phyloP scores from a whole-genome alignment of 2,113 vertebrate species.

The Leptobrachium leishanense region DNA sequence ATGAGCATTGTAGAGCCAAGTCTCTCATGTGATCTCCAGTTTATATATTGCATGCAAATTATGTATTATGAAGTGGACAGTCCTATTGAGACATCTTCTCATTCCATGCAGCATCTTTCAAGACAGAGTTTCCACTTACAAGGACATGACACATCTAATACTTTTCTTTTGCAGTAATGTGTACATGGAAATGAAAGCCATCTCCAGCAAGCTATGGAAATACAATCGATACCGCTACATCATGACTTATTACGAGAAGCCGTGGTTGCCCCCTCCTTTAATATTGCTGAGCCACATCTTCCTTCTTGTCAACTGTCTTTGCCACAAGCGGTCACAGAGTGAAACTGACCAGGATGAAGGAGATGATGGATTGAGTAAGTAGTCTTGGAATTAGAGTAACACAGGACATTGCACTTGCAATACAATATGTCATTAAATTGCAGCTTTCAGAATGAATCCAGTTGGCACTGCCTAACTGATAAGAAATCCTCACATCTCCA shows the following conservation, averaged over 20 bases:
- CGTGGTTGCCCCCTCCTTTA: conserved; percentile 90
- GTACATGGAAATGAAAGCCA: conserved; percentile 86
- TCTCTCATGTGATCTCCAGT: too few relatives aligned
- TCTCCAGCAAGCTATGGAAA: conserved; percentile 90
- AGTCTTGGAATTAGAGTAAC: not conserved
- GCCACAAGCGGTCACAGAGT: conserved; percentile 58
- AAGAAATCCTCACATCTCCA: too few relatives aligned
- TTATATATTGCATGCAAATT: too few relatives aligned
- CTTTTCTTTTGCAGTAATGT: conserved; percentile 75
- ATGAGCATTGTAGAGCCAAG: too few relatives aligned
- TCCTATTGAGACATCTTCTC: too few relatives aligned
- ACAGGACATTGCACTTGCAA: not conserved
- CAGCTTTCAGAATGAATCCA: not conserved
- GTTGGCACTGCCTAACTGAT: not conserved
- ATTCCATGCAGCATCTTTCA: too few relatives aligned
- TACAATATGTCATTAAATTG: not conserved
- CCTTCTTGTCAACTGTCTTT: conserved; percentile 70
- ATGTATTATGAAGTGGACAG: too few relatives aligned
- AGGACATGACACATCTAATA: not conserved
- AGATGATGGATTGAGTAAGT: conserved; percentile 86
- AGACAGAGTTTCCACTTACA: too few relatives aligned
- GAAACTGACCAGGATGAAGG: conserved; percentile 72
- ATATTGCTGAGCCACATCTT: conserved; percentile 81
- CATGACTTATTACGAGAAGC: conserved; percentile 91
- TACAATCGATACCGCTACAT: conserved; percentile 96